These are phyloP conservation scores for Sycobia sp. DNA, from an alignment of 1,140 invertebrate genomes.

Conservation along the genomic window DNA sequence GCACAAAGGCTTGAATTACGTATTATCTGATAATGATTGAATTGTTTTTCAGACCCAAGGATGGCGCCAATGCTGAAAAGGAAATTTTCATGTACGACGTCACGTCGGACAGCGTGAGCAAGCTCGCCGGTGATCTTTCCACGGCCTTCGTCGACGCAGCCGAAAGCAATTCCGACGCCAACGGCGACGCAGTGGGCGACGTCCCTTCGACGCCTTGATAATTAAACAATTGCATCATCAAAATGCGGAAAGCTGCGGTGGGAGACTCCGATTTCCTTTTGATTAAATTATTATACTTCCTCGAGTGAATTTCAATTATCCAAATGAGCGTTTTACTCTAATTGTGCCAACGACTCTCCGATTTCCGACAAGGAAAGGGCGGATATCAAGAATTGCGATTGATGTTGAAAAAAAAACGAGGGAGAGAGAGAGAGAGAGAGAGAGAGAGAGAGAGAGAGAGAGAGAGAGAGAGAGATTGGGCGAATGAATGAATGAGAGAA, in stretches of 20 bases:
- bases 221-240: neutral
- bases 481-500: no score
- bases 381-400: slow-evolving; percentile 22
- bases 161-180: slow-evolving; percentile 74
- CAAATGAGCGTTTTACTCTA: slow-evolving; percentile 9
- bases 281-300: neutral
- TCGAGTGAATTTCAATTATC: neutral
- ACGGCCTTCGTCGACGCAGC: slow-evolving; percentile 82
- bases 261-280: neutral
- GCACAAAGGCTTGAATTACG: no score
- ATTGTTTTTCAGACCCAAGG: slow-evolving; percentile 60
- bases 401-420: neutral
- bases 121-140: slow-evolving; percentile 74
- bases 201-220: slow-evolving; percentile 1
- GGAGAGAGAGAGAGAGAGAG: neutral
- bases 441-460: neutral
- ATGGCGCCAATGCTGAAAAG: slow-evolving; percentile 63
- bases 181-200: slow-evolving; percentile 43
- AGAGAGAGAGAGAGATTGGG: neutral
- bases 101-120: slow-evolving; percentile 69
- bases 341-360: slow-evolving; percentile 32
- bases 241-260: neutral
- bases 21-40: no score
- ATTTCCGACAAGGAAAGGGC: neutral
- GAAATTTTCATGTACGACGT: slow-evolving; percentile 88